Evolutionary conservation across 2,888 invertebrate species (phyloP).

Genomic region (Pantelozetes paolii): DNA sequence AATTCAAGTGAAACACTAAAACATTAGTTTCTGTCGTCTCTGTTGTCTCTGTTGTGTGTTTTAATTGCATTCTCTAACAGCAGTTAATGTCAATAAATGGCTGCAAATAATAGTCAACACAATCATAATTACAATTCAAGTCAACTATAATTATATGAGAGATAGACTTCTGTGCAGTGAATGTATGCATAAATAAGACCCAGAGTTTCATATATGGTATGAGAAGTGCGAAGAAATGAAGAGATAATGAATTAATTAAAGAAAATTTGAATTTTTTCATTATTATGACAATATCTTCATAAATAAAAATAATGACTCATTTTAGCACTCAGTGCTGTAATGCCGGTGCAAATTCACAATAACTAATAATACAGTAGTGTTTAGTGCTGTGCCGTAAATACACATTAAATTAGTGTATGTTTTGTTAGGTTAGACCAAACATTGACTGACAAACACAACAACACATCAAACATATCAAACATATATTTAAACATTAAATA

Average conservation of each 20-base stretch:
- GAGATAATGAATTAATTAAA: slow-evolving; percentile 28
- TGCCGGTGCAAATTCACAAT: neutral
- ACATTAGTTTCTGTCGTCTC: neutral
- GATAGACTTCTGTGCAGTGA: neutral
- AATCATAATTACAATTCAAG: slow-evolving; percentile 24
- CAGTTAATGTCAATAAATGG: slow-evolving; percentile 28
- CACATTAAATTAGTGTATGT: slow-evolving; percentile 7
- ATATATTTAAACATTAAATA: neutral
- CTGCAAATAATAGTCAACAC: slow-evolving; percentile 16
- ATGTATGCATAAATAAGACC: neutral
- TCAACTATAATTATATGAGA: slow-evolving; percentile 17
- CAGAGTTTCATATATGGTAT: neutral
- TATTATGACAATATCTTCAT: neutral
- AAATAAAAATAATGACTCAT: slow-evolving; percentile 3
- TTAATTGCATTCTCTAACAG: slow-evolving; percentile 10
- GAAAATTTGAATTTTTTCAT: neutral
- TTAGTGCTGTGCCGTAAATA: neutral
- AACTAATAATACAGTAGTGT: neutral
- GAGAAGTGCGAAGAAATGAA: neutral
- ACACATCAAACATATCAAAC: neutral
- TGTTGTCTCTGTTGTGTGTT: slow-evolving; percentile 12
- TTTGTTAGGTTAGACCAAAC: neutral
- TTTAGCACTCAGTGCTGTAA: neutral
- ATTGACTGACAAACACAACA: neutral
- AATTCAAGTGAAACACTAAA: slow-evolving; percentile 15